Evolutionary conservation across 2,888 invertebrate species (phyloP).

Genomic region (Chrysina gloriosa): DNA sequence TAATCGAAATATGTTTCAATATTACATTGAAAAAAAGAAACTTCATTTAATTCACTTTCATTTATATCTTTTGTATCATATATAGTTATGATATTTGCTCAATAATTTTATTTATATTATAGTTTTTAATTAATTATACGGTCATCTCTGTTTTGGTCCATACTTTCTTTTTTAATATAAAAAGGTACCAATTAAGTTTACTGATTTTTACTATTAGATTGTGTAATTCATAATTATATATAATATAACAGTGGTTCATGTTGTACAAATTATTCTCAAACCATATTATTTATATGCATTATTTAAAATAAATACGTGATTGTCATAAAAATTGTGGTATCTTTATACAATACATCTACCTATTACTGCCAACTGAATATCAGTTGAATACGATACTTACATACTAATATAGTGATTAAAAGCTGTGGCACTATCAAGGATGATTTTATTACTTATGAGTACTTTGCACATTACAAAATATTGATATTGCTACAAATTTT

Average conservation of each 20-base stretch:
- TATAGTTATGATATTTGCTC: constrained; percentile 37
- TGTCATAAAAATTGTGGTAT: constrained; percentile 44
- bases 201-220: constrained; percentile 17
- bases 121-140: constrained; percentile 34
- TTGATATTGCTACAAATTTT: background rate
- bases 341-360: constrained; percentile 39
- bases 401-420: constrained; percentile 34
- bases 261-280: constrained; percentile 34
- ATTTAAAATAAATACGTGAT: constrained; percentile 42
- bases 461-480: constrained; percentile 35
- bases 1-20: constrained; percentile 13
- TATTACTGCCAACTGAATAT: constrained; percentile 44
- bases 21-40: constrained; percentile 19
- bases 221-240: constrained; percentile 36
- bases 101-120: constrained; percentile 39
- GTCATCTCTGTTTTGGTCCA: constrained; percentile 39
- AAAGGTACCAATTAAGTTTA: constrained; percentile 35
- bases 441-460: constrained; percentile 26
- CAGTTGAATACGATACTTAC: constrained; percentile 40
- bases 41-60: constrained; percentile 22
- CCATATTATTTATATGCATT: constrained; percentile 37
- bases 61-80: constrained; percentile 34
- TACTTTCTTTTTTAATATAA: constrained; percentile 33
- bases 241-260: constrained; percentile 35
- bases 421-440: constrained; percentile 43